These are phyloP conservation scores for Patella caerulea DNA, from an alignment of 2,888 invertebrate species.

Conservation along the genomic window DNA sequence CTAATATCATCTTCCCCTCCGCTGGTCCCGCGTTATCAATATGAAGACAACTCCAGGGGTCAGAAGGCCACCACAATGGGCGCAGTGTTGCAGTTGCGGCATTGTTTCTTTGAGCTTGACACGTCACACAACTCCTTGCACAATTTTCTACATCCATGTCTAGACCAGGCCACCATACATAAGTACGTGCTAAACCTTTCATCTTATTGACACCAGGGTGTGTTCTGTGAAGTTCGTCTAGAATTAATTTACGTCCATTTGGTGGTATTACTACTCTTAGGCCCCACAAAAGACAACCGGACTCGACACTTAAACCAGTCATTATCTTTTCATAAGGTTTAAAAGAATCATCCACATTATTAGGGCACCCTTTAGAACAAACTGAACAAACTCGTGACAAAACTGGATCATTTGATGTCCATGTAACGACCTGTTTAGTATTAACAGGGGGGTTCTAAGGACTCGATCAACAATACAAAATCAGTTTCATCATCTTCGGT, in stretches of 20 bases:
- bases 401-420: constrained; percentile 27
- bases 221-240: constrained; percentile 47
- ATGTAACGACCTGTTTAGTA: constrained; percentile 17
- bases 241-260: constrained; percentile 24
- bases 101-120: constrained; percentile 27
- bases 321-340: constrained; percentile 29
- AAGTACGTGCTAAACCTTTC: constrained; percentile 52
- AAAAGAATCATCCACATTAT: constrained; percentile 9
- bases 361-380: constrained; percentile 31
- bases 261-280: constrained; percentile 40
- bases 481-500: constrained; percentile 18
- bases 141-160: constrained; percentile 45
- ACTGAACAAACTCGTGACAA: constrained; percentile 29
- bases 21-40: constrained; percentile 51
- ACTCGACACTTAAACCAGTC: constrained; percentile 38
- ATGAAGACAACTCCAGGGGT: constrained; percentile 67
- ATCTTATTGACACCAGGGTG: constrained; percentile 56
- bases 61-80: constrained; percentile 46
- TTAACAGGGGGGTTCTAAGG: constrained; percentile 52
- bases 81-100: constrained; percentile 38
- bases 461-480: constrained; percentile 28
- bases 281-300: constrained; percentile 48
- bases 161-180: constrained; percentile 55
- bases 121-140: constrained; percentile 35
- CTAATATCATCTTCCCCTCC: too few species aligned